These are phyloP conservation scores for Bombyx mori DNA, from an alignment of 1,140 invertebrate species.

Conservation along the genomic window DNA sequence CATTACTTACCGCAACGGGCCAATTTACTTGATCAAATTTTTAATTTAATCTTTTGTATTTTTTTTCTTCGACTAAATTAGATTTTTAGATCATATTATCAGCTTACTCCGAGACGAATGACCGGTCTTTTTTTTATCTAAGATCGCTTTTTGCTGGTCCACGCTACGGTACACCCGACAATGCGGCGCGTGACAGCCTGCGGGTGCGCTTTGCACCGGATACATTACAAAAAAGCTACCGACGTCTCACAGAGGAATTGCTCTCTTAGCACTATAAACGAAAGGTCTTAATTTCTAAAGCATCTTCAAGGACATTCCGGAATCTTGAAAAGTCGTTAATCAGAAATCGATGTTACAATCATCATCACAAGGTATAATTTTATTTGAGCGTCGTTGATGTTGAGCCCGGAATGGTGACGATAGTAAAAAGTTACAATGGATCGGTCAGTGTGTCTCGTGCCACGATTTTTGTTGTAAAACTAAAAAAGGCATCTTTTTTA, in stretches of 20 bases:
- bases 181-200: slow-evolving; percentile 54
- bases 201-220: slow-evolving; percentile 49
- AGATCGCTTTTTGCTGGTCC: slow-evolving; percentile 30
- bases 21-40: no score
- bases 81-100: no score
- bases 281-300: slow-evolving; percentile 10
- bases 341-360: slow-evolving; percentile 11
- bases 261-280: slow-evolving; percentile 9
- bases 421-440: slow-evolving; percentile 50
- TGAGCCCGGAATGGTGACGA: slow-evolving; percentile 33
- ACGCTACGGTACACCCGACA: slow-evolving; percentile 24
- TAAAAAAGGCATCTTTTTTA: slow-evolving; percentile 30
- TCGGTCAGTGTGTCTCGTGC: slow-evolving; percentile 58
- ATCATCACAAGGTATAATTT: slow-evolving; percentile 13
- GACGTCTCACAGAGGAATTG: slow-evolving; percentile 4
- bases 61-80: no score
- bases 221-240: slow-evolving; percentile 30
- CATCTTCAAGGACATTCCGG: neutral
- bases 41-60: no score
- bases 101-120: neutral
- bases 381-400: slow-evolving; percentile 21
- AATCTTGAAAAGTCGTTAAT: no score
- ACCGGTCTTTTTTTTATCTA: slow-evolving; percentile 23
- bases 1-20: no score
- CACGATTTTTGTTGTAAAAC: slow-evolving; percentile 40